Percentiles rank a stretch among this genome's conserved stretches.
Conservation (phyloP, 2,888 invertebrate genomes). For the Panopea generosa region DNA sequence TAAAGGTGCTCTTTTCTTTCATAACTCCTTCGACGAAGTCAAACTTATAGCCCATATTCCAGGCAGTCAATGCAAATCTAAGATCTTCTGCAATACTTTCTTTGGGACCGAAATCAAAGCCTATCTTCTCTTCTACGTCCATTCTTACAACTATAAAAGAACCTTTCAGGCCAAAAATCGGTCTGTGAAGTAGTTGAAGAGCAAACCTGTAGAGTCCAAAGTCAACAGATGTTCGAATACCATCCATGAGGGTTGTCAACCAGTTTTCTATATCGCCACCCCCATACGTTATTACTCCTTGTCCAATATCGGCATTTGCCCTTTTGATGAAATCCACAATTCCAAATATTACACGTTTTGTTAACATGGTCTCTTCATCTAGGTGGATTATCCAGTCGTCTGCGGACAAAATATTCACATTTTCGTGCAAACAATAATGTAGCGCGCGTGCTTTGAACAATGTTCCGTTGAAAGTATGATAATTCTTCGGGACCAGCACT, state of each 20-base stretch:
- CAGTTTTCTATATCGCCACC: constrained; percentile 41
- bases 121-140: constrained; percentile 25
- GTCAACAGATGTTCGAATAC: constrained; percentile 35
- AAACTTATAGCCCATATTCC: constrained; percentile 43
- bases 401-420: constrained; percentile 36
- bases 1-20: constrained; percentile 51
- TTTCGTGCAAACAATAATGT: constrained; percentile 39
- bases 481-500: constrained; percentile 35
- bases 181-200: constrained; percentile 35
- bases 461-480: constrained; percentile 29
- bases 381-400: constrained; percentile 54
- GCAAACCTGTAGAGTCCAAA: constrained; percentile 43
- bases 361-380: constrained; percentile 42
- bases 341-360: constrained; percentile 39
- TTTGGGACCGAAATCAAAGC: constrained; percentile 53
- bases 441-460: constrained; percentile 14
- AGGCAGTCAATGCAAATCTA: constrained; percentile 44
- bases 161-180: constrained; percentile 47
- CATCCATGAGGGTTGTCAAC: constrained; percentile 49
- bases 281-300: constrained; percentile 52
- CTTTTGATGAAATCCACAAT: constrained; percentile 44
- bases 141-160: constrained; percentile 51
- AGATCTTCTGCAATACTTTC: constrained; percentile 55
- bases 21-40: constrained; percentile 49
- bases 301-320: constrained; percentile 41